Evolutionary conservation across 2,888 invertebrate species (phyloP), one percentile per base, ranked within the genome.

Genomic region (Mamestra brassicae): DNA sequence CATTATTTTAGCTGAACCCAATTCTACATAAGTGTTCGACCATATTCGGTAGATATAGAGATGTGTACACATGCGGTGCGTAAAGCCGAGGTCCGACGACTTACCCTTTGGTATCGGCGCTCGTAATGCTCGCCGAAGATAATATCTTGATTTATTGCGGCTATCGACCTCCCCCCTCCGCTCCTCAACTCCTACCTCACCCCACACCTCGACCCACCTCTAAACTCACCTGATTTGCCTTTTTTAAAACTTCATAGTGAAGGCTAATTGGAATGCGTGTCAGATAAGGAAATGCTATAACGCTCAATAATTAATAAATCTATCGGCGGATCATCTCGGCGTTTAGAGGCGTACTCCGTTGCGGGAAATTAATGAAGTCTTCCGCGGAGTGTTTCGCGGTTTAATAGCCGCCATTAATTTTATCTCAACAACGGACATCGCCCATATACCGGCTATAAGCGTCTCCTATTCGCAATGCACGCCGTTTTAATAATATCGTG

Each of bases 291-390:
- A 89, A 89, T 86, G 85, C 87, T 90, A 88, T 91, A 90, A 92
- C 89, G 86, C 90, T 91, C 90, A 90, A 91, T 94, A 93, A 95
- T 94, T 95, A 95, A 95, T 95, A 94, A 95, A 95, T 94, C 94
- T 94, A 95, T 95, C 94, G 93, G 87, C 88, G 88, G 88, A 89
- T 91, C 91, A 95, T 94, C 95, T 92, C 86, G 87, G 91, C 89
- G 91, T 94, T 93, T 93, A 90, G 92, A 94, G 95, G 96, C 95
- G 95, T 93, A 91, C 85, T 91, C 91, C 90, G 91, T 93, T 89
- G 93, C 91, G 91, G 92, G 91, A 94, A 95, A 96, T 96, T 95
- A 96, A 96, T 96, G 95, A 95, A 96, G 94, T 95, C 95, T 95
- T 96, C 93, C 93, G 92, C 89, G 89, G 93, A 93, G 93, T 91